Conservation (phyloP, 2,113 vertebrate genomes). For the Pelecanus crispus region DNA sequence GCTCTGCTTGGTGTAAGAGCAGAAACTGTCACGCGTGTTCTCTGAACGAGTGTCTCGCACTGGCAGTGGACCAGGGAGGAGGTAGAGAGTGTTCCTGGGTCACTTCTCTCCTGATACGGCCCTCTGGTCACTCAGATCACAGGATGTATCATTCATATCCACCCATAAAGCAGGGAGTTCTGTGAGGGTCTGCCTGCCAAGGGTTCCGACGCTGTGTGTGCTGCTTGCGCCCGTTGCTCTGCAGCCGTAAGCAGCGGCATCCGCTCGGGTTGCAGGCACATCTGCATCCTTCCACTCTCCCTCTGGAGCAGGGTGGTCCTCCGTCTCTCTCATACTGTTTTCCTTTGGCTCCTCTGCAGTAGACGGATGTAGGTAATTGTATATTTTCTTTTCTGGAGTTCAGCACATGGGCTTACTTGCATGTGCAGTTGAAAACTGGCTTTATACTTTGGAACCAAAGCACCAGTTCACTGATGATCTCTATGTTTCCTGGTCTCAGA, state of each 20-base stretch:
- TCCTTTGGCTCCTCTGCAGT: not conserved
- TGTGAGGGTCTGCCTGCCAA: accelerated
- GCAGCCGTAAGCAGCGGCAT: not conserved
- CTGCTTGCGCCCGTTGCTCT: accelerated
- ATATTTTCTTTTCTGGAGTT: not conserved
- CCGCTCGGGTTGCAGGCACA: not conserved
- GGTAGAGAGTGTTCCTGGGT: not conserved
- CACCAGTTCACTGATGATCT: not conserved
- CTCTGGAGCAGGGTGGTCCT: not conserved
- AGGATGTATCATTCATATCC: no score
- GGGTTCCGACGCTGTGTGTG: not conserved
- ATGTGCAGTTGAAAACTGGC: not conserved
- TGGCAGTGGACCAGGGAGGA: not conserved
- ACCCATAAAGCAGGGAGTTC: not conserved
- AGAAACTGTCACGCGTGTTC: accelerated
- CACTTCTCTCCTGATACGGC: not conserved
- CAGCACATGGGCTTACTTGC: not conserved
- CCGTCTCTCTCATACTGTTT: not conserved
- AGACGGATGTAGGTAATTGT: not conserved
- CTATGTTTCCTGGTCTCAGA: not conserved
- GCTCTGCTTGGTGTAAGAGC: not conserved
- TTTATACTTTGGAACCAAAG: not conserved
- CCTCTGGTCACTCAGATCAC: accelerated
- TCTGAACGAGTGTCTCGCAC: not conserved
- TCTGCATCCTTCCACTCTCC: not conserved